Evolutionary conservation across 2,888 invertebrate genomes (phyloP).

Genomic region (Tetropium fuscum): DNA sequence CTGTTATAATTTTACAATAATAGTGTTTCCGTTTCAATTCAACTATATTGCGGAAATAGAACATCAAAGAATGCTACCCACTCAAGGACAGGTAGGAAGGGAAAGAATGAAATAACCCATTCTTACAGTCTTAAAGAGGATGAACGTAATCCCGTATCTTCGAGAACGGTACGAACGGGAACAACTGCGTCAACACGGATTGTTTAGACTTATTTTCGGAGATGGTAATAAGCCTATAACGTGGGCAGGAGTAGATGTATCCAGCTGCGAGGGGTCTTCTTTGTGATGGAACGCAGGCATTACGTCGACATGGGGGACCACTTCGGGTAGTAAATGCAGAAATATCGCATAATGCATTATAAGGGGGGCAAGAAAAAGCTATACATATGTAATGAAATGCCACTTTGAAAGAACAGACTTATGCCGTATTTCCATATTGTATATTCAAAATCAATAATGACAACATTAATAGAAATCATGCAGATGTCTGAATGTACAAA

Average conservation of each 20-base stretch:
- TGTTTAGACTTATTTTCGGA: constrained; percentile 59
- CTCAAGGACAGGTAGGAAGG: constrained; percentile 43
- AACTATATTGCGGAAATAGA: no score
- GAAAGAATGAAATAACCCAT: constrained; percentile 35
- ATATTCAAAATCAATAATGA: no score
- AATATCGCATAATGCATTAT: constrained; percentile 17
- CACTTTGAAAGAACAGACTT: no score
- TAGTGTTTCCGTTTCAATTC: no score
- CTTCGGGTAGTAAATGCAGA: constrained; percentile 11
- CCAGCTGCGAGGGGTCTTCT: constrained; percentile 45
- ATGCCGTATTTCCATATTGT: no score
- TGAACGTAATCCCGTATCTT: constrained; percentile 47
- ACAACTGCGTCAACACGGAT: constrained; percentile 60
- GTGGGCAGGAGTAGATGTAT: constrained; percentile 43
- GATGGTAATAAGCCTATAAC: constrained; percentile 43
- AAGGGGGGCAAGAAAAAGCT: constrained; percentile 1
- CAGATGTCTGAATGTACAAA: no score
- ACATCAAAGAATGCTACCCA: no score
- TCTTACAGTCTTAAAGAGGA: constrained; percentile 41
- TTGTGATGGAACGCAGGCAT: constrained; percentile 58
- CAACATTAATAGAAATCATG: no score
- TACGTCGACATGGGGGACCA: constrained; percentile 53
- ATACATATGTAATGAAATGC: constrained; percentile 4
- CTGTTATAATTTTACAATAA: no score
- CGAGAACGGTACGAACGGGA: constrained; percentile 44